Percentiles rank a stretch among this genome's conserved stretches.
These are phyloP conservation scores for Choloepus didactylus DNA, from an alignment of 2,797 vertebrate species.

Conservation along the genomic window DNA sequence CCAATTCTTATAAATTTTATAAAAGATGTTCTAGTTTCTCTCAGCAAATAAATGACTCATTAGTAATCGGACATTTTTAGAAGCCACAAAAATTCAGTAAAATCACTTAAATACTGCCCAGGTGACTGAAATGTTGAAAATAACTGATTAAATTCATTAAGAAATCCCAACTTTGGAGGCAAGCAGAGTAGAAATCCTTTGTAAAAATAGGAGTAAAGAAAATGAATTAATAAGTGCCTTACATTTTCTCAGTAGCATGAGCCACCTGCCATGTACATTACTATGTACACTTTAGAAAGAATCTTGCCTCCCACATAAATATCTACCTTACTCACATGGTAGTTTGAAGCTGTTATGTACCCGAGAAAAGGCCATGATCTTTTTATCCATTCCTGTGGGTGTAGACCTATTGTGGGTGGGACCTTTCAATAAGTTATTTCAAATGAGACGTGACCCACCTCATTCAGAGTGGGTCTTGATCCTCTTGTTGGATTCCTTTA, in stretches of 20 bases:
- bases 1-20: constrained; percentile 13
- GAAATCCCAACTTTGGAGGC: constrained; percentile 5
- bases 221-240: not conserved
- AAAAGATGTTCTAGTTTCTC: not conserved
- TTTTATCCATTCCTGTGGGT: no score
- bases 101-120: constrained; percentile 36
- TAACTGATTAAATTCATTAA: not conserved
- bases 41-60: not conserved
- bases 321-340: not conserved
- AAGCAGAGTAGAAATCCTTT: not conserved
- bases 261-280: not conserved
- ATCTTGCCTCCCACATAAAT: not conserved
- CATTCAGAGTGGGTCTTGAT: no score
- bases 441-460: no score
- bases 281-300: not conserved
- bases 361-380: no score
- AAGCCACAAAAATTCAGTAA: not conserved
- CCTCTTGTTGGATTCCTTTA: no score
- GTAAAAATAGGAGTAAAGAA: not conserved
- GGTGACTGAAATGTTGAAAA: not conserved
- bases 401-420: no score
- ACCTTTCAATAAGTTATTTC: no score
- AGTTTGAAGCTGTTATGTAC: no score
- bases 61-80: constrained; percentile 18
- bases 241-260: not conserved